Evolutionary conservation across 2,797 vertebrate genomes (phyloP).

Genomic region (Florisuga fusca): DNA sequence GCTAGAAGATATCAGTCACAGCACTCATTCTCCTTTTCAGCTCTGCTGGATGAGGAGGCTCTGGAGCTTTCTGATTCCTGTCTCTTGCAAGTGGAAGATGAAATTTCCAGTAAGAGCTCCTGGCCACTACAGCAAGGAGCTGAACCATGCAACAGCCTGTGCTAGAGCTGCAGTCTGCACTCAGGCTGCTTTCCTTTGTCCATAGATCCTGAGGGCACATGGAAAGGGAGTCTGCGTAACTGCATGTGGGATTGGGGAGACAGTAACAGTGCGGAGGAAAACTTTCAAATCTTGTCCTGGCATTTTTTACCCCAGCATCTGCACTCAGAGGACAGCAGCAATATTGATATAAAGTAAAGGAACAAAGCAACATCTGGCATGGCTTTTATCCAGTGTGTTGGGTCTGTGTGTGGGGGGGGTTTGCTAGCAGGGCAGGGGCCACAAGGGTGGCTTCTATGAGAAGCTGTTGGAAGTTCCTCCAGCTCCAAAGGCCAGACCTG

Average conservation of each 20-base stretch:
- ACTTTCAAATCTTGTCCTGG: neutral
- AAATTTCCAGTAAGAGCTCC: neutral
- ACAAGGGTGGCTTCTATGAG: no score
- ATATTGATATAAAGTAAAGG: neutral
- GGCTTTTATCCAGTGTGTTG: neutral
- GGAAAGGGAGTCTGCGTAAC: neutral
- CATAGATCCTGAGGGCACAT: neutral
- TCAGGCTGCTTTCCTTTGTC: accelerated
- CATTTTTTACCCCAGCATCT: neutral
- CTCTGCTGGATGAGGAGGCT: neutral
- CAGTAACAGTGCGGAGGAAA: neutral
- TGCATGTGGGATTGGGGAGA: neutral
- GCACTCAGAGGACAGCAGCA: neutral
- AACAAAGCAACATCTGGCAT: neutral
- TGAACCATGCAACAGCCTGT: neutral
- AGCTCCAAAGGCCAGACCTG: no score
- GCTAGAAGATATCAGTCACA: neutral
- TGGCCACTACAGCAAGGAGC: neutral
- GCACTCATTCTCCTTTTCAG: neutral
- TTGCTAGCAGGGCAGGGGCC: no score
- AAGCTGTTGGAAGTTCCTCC: no score
- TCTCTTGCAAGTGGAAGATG: neutral
- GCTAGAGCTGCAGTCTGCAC: neutral
- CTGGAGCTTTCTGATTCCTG: neutral
- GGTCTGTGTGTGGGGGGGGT: no score